Conservation (phyloP, 2,113 vertebrate species). For the Melanocharis versteri region DNA sequence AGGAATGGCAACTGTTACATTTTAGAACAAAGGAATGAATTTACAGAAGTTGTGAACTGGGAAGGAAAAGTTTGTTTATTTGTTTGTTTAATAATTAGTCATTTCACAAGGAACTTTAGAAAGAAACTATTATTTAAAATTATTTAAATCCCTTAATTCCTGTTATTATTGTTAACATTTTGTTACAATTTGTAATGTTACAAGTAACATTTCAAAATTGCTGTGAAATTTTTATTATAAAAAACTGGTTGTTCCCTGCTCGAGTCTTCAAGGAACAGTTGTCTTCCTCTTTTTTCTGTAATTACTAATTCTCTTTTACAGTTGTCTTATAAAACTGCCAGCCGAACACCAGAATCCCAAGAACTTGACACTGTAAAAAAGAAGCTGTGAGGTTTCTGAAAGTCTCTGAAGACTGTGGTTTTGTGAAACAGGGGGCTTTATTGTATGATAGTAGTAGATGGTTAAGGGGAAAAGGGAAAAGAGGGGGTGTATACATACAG, state of each 20-base stretch:
- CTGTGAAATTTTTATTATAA: neutral
- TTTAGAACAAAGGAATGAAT: neutral
- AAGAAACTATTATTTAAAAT: neutral
- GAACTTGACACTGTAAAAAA: neutral
- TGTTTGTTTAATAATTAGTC: neutral
- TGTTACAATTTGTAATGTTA: neutral
- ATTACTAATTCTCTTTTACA: neutral
- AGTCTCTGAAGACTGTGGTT: neutral
- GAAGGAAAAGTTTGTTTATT: neutral
- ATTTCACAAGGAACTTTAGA: neutral
- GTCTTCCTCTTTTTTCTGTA: neutral
- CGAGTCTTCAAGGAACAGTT: neutral
- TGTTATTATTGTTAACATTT: neutral
- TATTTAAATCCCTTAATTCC: neutral
- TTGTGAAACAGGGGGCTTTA: neutral
- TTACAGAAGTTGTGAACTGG: neutral
- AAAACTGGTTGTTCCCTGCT: neutral
- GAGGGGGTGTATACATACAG: rapidly evolving
- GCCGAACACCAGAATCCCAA: neutral
- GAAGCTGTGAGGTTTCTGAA: neutral
- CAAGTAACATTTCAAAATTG: neutral
- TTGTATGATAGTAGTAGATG: neutral
- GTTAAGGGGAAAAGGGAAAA: neutral
- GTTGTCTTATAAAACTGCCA: neutral
- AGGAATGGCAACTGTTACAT: neutral